Conservation (phyloP, 2,888 invertebrate genomes). For the Chalcosyrphus nemorum region DNA sequence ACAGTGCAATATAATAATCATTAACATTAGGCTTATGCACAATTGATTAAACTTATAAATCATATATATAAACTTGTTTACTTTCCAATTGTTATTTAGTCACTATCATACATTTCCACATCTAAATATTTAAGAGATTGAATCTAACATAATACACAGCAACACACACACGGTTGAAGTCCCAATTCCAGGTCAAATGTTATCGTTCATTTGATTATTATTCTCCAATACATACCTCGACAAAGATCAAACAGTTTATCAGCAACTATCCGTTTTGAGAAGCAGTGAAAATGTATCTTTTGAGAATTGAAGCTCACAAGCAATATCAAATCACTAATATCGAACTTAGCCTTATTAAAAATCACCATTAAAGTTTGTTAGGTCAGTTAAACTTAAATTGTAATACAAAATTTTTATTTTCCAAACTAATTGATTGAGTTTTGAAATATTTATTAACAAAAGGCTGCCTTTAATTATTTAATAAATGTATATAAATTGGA, state of each 20-base stretch:
- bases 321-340: constrained; percentile 34
- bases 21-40: background rate
- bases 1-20: background rate
- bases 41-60: background rate
- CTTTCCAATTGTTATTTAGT: background rate
- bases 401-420: background rate
- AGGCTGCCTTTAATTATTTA: background rate
- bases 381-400: background rate
- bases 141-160: background rate
- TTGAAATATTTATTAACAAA: too few species aligned
- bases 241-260: constrained; percentile 52
- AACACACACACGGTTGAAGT: background rate
- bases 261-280: constrained; percentile 40
- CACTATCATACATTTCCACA: background rate
- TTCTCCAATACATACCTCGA: constrained; percentile 29
- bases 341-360: constrained; percentile 33
- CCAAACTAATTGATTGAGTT: too few species aligned
- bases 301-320: constrained; percentile 20
- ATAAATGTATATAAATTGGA: background rate
- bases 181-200: constrained; percentile 9
- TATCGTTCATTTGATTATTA: background rate
- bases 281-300: constrained; percentile 2
- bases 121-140: background rate
- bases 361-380: constrained; percentile 62
- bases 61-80: background rate